A percentile compares a stretch with the other conserved stretches of the same genome.
phyloP scores from a whole-genome alignment of 2,888 invertebrate genomes.

The Agriotes lineatus region DNA sequence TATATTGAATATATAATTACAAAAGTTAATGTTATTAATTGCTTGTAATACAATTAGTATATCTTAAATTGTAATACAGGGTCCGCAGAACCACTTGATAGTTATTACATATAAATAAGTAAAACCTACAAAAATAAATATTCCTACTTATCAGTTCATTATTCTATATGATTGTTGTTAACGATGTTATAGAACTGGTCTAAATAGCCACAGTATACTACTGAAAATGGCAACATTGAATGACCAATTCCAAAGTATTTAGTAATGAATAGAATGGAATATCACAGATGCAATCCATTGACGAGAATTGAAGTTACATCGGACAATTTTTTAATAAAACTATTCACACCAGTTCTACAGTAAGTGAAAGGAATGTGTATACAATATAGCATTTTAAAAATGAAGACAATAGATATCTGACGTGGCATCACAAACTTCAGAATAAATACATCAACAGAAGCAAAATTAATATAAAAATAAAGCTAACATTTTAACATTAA shows the following conservation, averaged over 20 bases:
- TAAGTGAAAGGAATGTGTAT: constrained; percentile 14
- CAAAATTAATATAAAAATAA: neutral
- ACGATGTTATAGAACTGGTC: too few relatives aligned
- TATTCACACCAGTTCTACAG: too few relatives aligned
- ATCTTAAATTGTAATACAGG: constrained; percentile 15
- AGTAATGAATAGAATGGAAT: too few relatives aligned
- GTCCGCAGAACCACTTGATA: constrained; percentile 15
- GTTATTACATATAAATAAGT: neutral
- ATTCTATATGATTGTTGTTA: constrained; percentile 10
- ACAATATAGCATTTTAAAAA: neutral
- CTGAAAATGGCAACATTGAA: too few relatives aligned
- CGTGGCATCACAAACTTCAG: neutral
- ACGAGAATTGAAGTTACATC: too few relatives aligned
- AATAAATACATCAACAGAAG: neutral
- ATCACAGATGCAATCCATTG: too few relatives aligned
- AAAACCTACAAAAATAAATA: constrained; percentile 27
- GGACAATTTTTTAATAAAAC: too few relatives aligned
- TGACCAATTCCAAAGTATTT: too few relatives aligned
- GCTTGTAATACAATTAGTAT: constrained; percentile 14
- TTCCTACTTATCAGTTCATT: constrained; percentile 13
- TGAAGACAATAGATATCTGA: neutral
- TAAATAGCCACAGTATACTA: too few relatives aligned
- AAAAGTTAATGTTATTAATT: constrained; percentile 30
- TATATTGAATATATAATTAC: constrained; percentile 38
- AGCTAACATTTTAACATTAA: too few relatives aligned